phyloP scores from a whole-genome alignment of 2,888 invertebrate genomes.

The Arctia plantaginis region DNA sequence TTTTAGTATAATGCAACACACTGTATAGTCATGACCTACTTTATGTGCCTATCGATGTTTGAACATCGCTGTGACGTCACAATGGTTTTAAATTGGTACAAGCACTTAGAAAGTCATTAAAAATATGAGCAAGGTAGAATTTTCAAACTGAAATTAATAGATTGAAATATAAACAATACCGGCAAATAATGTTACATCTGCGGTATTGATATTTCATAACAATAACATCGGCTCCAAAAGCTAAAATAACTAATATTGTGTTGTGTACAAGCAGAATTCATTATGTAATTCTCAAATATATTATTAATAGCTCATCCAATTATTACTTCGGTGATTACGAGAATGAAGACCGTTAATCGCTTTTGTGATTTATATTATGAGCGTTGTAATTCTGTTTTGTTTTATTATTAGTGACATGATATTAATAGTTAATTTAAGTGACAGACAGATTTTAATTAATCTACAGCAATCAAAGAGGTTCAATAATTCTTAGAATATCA shows the following conservation, averaged over 20 bases:
- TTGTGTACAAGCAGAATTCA: neutral
- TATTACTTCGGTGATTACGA: neutral
- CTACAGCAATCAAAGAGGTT: neutral
- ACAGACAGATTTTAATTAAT: too few species aligned
- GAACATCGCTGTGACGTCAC: slow-evolving; percentile 20
- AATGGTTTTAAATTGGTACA: neutral
- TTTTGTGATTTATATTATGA: neutral
- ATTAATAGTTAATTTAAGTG: neutral
- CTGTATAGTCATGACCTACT: slow-evolving; percentile 34
- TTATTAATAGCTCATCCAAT: slow-evolving; percentile 3
- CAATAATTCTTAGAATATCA: neutral
- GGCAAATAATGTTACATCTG: too few species aligned
- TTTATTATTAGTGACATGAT: neutral
- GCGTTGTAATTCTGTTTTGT: neutral
- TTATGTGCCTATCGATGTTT: slow-evolving; percentile 18
- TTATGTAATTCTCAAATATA: neutral
- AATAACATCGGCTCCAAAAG: neutral
- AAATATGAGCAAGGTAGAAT: too few species aligned
- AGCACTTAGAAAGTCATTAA: neutral
- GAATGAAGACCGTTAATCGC: neutral
- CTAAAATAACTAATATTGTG: neutral
- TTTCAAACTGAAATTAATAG: too few species aligned
- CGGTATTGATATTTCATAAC: neutral
- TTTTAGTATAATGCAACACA: slow-evolving; percentile 29
- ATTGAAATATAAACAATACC: too few species aligned